phyloP scores from a whole-genome alignment of 2,113 vertebrate species.

The Nibea coibor region DNA sequence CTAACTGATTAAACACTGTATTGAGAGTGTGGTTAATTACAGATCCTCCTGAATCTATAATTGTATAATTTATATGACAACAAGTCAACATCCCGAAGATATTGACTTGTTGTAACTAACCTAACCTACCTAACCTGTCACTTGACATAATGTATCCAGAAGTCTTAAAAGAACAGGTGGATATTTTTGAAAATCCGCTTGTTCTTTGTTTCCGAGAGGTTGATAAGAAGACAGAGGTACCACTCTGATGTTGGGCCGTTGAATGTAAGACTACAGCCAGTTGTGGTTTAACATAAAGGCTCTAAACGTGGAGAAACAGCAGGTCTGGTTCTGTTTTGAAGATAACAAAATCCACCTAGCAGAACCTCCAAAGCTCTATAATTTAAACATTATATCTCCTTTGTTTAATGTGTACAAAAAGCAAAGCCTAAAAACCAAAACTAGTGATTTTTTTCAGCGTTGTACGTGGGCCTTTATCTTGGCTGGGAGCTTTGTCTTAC shows the following conservation, averaged over 20 bases:
- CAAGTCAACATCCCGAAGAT: background rate
- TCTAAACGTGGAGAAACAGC: background rate
- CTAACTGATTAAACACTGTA: constrained; percentile 10
- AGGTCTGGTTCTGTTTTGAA: background rate
- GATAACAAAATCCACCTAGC: background rate
- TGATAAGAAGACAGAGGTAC: background rate
- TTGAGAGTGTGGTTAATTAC: constrained; percentile 27
- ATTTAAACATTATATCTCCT: too few relatives aligned
- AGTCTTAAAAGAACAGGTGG: background rate
- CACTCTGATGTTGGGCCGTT: background rate
- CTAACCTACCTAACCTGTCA: background rate
- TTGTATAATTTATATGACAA: background rate
- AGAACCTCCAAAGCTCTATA: background rate
- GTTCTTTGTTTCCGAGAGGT: background rate
- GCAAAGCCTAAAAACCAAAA: background rate
- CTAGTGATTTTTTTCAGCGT: background rate
- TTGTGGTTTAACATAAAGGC: background rate
- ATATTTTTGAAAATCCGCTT: background rate
- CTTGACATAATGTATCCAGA: background rate
- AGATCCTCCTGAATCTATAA: constrained; percentile 14
- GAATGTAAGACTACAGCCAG: background rate
- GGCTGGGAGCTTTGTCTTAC: too few relatives aligned
- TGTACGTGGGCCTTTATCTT: too few relatives aligned
- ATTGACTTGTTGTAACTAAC: background rate
- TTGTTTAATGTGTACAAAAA: background rate